A percentile compares a stretch with the other conserved stretches of the same genome.
Conservation (phyloP, 2,797 vertebrate genomes). For the Lerista edwardsae region DNA sequence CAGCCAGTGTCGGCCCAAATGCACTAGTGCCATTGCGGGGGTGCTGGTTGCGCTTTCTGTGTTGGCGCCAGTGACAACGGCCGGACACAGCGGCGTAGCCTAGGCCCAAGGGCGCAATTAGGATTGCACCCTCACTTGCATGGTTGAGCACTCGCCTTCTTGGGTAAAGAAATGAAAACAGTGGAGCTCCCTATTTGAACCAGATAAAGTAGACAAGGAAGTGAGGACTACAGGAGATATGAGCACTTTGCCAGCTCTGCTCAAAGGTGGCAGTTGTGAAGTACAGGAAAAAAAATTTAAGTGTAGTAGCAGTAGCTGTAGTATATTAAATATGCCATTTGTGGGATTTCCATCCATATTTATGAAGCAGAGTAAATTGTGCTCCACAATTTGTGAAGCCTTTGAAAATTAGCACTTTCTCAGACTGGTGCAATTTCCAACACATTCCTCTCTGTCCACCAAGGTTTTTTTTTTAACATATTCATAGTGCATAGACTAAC, state of each 20-base stretch:
- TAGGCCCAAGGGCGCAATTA: no score
- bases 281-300: background rate
- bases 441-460: slow-evolving; percentile 14
- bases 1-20: no score
- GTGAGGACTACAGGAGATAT: background rate
- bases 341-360: background rate
- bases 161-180: background rate
- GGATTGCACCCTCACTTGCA: no score
- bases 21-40: no score
- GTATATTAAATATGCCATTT: slow-evolving; percentile 5
- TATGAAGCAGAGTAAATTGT: slow-evolving; percentile 22
- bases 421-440: slow-evolving; percentile 4
- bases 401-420: slow-evolving; percentile 17
- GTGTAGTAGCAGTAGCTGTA: background rate
- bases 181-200: background rate
- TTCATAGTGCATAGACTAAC: background rate
- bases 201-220: background rate
- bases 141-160: background rate
- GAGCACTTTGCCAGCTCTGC: background rate
- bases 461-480: background rate
- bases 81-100: no score
- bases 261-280: background rate
- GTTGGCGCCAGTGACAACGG: no score
- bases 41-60: no score
- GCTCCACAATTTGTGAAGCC: no score